These are phyloP conservation scores for Prionailurus viverrinus DNA, from an alignment of 2,113 vertebrate genomes.

Conservation along the genomic window DNA sequence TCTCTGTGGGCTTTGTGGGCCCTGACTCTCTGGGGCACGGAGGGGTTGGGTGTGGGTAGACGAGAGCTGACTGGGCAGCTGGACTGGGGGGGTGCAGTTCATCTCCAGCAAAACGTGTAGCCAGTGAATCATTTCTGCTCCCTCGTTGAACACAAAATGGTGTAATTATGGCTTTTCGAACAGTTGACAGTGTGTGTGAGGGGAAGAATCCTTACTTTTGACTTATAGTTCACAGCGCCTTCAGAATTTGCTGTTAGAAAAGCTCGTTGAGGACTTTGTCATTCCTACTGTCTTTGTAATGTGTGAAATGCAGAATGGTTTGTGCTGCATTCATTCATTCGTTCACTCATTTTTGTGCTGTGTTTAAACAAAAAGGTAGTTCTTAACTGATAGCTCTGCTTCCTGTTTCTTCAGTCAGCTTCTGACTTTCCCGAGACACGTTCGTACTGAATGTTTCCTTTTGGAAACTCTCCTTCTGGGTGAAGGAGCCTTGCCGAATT, in stretches of 20 bases:
- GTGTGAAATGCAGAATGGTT: not conserved
- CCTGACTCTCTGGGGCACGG: rapidly evolving
- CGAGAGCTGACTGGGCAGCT: rapidly evolving
- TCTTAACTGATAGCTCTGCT: not conserved
- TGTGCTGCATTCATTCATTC: not conserved
- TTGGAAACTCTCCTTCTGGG: not conserved
- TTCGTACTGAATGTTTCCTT: rapidly evolving
- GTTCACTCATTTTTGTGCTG: not conserved
- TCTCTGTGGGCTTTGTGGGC: rapidly evolving
- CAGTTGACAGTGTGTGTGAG: not conserved
- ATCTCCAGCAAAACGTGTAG: not conserved
- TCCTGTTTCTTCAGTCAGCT: rapidly evolving
- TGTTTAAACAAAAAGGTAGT: not conserved
- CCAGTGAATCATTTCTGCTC: not conserved
- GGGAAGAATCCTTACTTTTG: constrained; percentile 21
- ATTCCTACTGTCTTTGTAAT: not conserved
- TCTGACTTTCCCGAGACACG: rapidly evolving
- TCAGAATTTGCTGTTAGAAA: not conserved
- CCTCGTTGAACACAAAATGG: not conserved
- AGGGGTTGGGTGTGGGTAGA: rapidly evolving
- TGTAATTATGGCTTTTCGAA: not conserved
- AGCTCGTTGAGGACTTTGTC: not conserved
- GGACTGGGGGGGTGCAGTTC: not conserved
- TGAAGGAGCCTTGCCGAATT: not conserved
- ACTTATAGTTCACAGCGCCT: not conserved